These are phyloP conservation scores for Catotricha subobsoleta DNA, from an alignment of 2,888 invertebrate species.

Conservation along the genomic window DNA sequence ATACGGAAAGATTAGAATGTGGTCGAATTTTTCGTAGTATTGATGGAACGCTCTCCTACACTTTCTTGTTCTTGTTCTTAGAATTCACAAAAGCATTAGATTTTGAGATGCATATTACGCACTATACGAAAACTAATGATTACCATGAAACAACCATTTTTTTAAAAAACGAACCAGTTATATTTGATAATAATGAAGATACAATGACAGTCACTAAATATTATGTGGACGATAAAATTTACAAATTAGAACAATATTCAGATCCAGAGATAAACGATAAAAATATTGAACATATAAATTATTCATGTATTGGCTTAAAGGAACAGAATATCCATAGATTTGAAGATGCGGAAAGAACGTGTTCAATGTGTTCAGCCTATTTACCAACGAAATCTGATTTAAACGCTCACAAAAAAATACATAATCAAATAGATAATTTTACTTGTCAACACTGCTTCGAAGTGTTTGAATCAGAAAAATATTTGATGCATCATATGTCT, in stretches of 20 bases:
- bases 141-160: too few species aligned
- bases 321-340: neutral
- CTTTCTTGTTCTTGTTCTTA: neutral
- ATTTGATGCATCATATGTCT: neutral
- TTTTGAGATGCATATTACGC: neutral
- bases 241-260: neutral
- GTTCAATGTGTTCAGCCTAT: conserved; percentile 1
- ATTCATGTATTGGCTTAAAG: neutral
- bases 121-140: too few species aligned
- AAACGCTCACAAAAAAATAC: conserved; percentile 1
- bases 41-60: neutral
- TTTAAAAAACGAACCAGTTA: too few species aligned
- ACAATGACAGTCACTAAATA: neutral
- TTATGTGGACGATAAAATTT: neutral
- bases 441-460: conserved; percentile 1
- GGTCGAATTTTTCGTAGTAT: neutral
- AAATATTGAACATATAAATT: neutral
- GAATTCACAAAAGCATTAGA: neutral
- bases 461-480: neutral
- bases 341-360: neutral
- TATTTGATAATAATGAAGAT: neutral
- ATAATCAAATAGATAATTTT: neutral
- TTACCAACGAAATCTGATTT: neutral
- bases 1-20: conserved; percentile 2
- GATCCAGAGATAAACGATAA: neutral